Base-by-base conservation (phyloP, 1,140 invertebrate species). In the Eriosoma lanigerum region DNA sequence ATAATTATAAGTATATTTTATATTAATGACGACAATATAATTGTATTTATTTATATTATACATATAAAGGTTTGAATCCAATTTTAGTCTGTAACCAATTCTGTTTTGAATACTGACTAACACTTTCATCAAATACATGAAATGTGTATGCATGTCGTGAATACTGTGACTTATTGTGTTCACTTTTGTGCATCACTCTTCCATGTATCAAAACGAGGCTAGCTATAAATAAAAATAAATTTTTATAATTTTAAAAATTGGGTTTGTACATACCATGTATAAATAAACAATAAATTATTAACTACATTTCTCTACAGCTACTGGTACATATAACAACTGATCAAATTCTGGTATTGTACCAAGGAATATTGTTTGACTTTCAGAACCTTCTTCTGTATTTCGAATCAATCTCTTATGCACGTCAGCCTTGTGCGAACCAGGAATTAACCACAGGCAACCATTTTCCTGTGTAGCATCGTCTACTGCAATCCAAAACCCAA, bases 131-230 rank as follows among this genome's bases (percentile, higher is more conserved):
- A 73, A 95, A 89, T 0, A 98, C 89, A 86, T 99, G 97, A 86
- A 97, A 98, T 8, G 97, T 98, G 86, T 99, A 99, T 4, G 94
- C 94, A 83, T 96, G 93, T 76, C 97, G 89, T n/a, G 94, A 92
- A 75, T 91, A 90, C 1, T 89, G 84, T 0, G 95, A 97, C 76
- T 87, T 90, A 85, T 99, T 99, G 10, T 89, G 86, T 58, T 93
- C 92, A 84, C 96, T 98, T 84, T 92, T 93, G 85, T 99, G 97
- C 1, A 98, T 92, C 3, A 98, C 95, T 85, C 94, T 90, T 0
- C 96, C 96, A 84, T 99, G 92, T 68, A 99, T 93, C 9, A 99
- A 84, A 62, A 98, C 91, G 82, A 93, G 92, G 1, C 93, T 90
- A 54, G 97, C 94, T 96, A 85, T 32, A 86, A 86, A 85, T 66